Percentiles rank a stretch among this genome's conserved stretches.
Conservation (phyloP, 2,888 invertebrate species). For the Oxycera nigricornis region DNA sequence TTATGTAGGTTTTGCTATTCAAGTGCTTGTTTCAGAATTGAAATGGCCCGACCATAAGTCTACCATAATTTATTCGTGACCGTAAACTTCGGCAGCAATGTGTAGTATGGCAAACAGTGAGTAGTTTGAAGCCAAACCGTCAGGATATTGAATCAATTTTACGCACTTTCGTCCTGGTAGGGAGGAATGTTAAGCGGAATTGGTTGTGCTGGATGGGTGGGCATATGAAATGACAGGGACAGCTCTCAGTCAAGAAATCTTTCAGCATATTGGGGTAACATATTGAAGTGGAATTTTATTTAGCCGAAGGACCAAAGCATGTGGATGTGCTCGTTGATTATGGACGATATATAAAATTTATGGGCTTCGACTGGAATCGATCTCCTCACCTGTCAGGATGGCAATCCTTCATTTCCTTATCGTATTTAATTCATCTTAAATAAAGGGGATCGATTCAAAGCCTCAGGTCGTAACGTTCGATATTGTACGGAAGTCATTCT, state of each 20-base stretch:
- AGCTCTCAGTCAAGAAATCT: background rate
- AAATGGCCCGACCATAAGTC: conserved; percentile 26
- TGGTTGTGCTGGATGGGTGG: background rate
- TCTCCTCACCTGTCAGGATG: conserved; percentile 25
- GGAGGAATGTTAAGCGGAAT: background rate
- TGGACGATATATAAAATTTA: conserved; percentile 9
- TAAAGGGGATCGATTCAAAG: conserved; percentile 8
- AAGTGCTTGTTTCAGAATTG: background rate
- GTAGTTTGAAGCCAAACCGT: background rate
- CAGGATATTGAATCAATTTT: conserved; percentile 19
- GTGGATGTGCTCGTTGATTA: background rate
- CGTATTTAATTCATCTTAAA: conserved; percentile 37
- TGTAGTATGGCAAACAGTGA: background rate
- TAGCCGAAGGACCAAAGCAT: background rate
- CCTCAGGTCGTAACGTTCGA: background rate
- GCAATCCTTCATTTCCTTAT: conserved; percentile 35
- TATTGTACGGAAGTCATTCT: background rate
- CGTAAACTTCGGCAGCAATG: conserved; percentile 26
- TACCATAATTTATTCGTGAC: conserved; percentile 26
- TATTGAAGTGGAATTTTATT: conserved; percentile 1
- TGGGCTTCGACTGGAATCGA: background rate
- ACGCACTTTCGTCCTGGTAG: background rate
- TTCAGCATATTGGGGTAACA: background rate
- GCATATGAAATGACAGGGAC: background rate
- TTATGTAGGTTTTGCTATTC: background rate